A percentile compares a stretch with the other conserved stretches of the same genome.
phyloP scores from a whole-genome alignment of 2,888 invertebrate species.

The Hyles lineata region DNA sequence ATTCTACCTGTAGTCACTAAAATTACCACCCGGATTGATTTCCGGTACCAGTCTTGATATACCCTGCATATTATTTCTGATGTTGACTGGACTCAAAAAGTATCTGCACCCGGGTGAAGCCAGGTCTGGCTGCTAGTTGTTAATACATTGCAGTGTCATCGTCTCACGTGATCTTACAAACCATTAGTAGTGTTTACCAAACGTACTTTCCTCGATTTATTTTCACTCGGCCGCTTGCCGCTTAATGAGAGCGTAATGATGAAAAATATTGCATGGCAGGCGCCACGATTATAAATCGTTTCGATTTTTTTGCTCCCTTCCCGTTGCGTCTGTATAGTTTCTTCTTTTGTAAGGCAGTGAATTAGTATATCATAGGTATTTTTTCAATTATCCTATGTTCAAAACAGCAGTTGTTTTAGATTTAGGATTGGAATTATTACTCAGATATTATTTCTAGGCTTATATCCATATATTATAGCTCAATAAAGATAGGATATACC shows the following conservation, averaged over 20 bases:
- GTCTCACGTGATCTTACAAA: slow-evolving; percentile 1
- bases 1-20: too few species aligned
- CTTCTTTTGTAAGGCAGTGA: slow-evolving; percentile 12
- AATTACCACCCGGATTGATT: too few species aligned
- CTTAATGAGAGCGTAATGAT: slow-evolving; percentile 79
- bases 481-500: too few species aligned
- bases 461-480: too few species aligned
- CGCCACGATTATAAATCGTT: slow-evolving; percentile 62
- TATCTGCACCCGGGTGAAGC: background rate
- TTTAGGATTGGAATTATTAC: too few species aligned
- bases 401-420: background rate
- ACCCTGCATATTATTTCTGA: too few species aligned
- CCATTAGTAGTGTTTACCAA: slow-evolving; percentile 10
- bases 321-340: slow-evolving; percentile 35
- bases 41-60: too few species aligned
- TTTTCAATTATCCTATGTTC: background rate
- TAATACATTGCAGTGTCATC: background rate
- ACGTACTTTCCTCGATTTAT: slow-evolving; percentile 9
- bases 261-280: slow-evolving; percentile 75
- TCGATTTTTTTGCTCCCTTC: slow-evolving; percentile 57
- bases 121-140: background rate
- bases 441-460: too few species aligned
- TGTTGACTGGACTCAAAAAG: background rate
- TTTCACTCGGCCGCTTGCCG: slow-evolving; percentile 20
- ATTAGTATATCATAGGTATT: background rate